Evolutionary conservation across 2,888 invertebrate species (phyloP), one percentile per base, ranked within the genome.

Genomic region (Polymixis flavicincta): DNA sequence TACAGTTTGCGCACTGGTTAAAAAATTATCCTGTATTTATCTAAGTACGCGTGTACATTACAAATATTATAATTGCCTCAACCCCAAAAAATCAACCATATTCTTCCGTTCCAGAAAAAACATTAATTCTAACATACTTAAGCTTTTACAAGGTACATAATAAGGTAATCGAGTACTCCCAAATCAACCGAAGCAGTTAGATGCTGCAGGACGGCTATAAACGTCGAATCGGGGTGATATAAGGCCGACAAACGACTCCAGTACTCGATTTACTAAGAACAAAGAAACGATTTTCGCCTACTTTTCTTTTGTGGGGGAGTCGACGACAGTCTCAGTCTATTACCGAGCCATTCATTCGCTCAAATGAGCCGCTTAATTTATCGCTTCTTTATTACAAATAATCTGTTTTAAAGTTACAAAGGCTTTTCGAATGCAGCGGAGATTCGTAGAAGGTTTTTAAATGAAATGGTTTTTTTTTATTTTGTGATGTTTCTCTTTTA

Each of bases 221-320:
- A 96, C 90, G 96, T 96, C 96, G 94, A 94, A 95, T 96, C 95
- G 95, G 92, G 92, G 92, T 94, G 94, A 95, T 95, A 95, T 95
- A 96, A 93, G 92, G 91, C 91, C 95, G 95, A 95, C 94, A 95
- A 95, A 95, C 94, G 94, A 92, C 93, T 92, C 87, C 90, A 90
- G 93, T 93, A 94, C 94, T 95, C 95, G 94, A 95, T 95, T 95
- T 94, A 93, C 91, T 92, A 94, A 95, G 95, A 96, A 96, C 95
- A 95, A 95, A 95, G 95, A 93, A 94, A 92, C 89, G 91, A 89
- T 92, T 91, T 90, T 90, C 90, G 89, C 90, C 92, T 93, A 93
- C 94, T 94, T 95, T 95, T 94, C 95, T 95, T 95, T 95, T 95
- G 95, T 93, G 92, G 92, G 90, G 89, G 90, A 87, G 84, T 85